Evolutionary conservation across 2,888 invertebrate genomes (phyloP).

Genomic region (Ectemnius continuus): DNA sequence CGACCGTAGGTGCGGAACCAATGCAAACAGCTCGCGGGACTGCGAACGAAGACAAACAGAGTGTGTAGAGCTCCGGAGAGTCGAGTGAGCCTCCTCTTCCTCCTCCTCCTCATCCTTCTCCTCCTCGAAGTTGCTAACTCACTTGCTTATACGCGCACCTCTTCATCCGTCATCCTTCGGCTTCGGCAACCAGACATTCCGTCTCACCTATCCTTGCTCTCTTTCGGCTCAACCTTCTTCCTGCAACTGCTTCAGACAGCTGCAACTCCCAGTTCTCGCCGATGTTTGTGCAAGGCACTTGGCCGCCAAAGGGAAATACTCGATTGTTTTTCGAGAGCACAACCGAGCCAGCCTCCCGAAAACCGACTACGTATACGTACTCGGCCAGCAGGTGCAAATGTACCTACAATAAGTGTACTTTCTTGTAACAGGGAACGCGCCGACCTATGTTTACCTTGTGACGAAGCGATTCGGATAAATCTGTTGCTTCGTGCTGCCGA

Average conservation of each 20-base stretch:
- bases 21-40: constrained; percentile 53
- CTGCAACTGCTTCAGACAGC: not conserved
- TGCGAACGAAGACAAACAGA: constrained; percentile 58
- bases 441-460: too few relatives aligned
- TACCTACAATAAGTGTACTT: too few relatives aligned
- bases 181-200: too few relatives aligned
- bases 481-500: too few relatives aligned
- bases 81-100: not conserved
- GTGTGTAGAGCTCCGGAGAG: constrained; percentile 24
- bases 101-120: not conserved
- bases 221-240: not conserved
- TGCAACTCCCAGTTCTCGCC: not conserved
- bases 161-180: constrained; percentile 22
- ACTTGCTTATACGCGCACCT: constrained; percentile 51
- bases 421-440: too few relatives aligned
- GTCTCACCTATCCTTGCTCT: constrained; percentile 1
- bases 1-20: constrained; percentile 54
- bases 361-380: too few relatives aligned
- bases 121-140: constrained; percentile 56
- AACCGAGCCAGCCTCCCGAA: not conserved
- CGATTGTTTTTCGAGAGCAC: constrained; percentile 7
- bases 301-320: not conserved
- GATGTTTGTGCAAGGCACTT: not conserved
- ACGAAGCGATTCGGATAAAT: too few relatives aligned
- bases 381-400: too few relatives aligned